phyloP scores from a whole-genome alignment of 2,888 invertebrate genomes.

The Pristionchus maxplancki region DNA sequence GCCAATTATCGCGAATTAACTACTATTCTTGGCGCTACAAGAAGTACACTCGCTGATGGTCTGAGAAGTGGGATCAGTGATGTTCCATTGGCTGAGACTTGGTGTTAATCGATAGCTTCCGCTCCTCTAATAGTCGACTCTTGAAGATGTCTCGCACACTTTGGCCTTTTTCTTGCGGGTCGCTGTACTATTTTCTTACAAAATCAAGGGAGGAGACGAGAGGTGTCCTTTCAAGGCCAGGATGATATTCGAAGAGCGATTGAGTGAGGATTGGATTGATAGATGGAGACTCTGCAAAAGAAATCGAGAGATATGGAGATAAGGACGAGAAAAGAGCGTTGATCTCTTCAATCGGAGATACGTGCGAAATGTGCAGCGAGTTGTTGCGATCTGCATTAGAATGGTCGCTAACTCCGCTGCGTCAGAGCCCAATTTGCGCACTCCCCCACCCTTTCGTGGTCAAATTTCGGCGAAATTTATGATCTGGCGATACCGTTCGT shows the following conservation, averaged over 20 bases:
- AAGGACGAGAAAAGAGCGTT: neutral
- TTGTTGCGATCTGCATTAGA: conserved; percentile 1
- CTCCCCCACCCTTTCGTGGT: neutral
- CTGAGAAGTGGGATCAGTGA: neutral
- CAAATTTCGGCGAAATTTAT: too few relatives aligned
- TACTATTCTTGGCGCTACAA: neutral
- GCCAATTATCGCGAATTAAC: neutral
- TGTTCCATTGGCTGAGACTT: neutral
- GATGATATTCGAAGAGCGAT: neutral
- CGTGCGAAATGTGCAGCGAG: neutral
- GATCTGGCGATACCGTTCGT: too few relatives aligned
- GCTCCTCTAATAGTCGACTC: neutral
- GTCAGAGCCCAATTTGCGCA: neutral
- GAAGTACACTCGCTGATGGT: neutral
- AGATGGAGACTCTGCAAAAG: neutral
- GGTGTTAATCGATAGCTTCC: neutral
- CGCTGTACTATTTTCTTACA: neutral
- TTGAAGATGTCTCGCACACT: neutral
- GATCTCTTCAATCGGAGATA: neutral
- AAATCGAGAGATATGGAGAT: neutral
- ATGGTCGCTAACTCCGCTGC: neutral
- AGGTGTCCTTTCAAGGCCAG: conserved; percentile 5
- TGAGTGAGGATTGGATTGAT: neutral
- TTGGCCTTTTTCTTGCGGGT: neutral
- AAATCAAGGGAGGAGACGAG: too few relatives aligned